These are phyloP conservation scores for Okapia johnstoni DNA, from an alignment of 2,113 vertebrate species.

Conservation along the genomic window DNA sequence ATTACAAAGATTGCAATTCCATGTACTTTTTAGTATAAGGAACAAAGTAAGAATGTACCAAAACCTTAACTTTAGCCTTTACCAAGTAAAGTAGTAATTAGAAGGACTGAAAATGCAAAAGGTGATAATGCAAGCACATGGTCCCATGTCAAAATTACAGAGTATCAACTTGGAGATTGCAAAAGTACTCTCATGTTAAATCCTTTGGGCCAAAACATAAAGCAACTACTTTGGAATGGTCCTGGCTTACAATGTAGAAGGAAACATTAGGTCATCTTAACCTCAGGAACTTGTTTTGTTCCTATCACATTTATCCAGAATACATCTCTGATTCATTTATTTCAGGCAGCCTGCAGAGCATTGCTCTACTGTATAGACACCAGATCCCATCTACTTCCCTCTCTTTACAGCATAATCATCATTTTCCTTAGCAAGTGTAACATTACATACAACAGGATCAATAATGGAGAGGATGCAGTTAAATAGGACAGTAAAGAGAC, in stretches of 20 bases:
- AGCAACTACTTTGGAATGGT: neutral
- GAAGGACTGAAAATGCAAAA: neutral
- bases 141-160: neutral
- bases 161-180: neutral
- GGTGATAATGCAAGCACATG: neutral
- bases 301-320: neutral
- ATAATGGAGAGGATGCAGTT: neutral
- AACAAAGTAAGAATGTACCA: neutral
- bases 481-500: constrained; percentile 32
- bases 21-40: neutral
- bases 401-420: constrained; percentile 11
- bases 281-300: neutral
- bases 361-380: neutral
- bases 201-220: neutral
- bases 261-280: neutral
- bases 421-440: constrained; percentile 24
- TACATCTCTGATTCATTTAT: neutral
- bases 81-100: neutral
- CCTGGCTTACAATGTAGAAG: neutral
- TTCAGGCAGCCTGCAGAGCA: neutral
- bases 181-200: neutral
- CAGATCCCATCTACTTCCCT: neutral
- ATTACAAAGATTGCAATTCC: neutral
- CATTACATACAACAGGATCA: constrained; percentile 23
- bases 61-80: neutral